Evolutionary conservation across 92 coral and sea anemone species (phyloP).

Genomic region (Porites cylindrica): DNA sequence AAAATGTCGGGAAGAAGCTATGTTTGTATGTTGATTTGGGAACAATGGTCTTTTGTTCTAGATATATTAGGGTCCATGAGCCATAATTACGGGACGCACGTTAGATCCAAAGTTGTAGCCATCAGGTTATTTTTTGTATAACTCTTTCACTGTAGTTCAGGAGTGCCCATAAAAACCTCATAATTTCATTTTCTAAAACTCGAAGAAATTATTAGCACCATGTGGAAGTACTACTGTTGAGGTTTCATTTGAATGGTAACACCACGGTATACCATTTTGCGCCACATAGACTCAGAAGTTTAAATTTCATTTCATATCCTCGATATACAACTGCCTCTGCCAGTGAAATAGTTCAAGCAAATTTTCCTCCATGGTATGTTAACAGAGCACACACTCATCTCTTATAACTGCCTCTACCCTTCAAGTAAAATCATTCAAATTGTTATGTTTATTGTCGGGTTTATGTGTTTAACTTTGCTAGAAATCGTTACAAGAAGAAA

Average conservation of each 20-base stretch:
- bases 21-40: constrained; percentile 59
- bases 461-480: constrained; percentile 8
- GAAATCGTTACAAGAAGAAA: not conserved
- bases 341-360: too few relatives aligned
- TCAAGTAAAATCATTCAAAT: constrained; percentile 26
- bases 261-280: too few relatives aligned
- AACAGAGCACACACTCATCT: not conserved
- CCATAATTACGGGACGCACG: constrained; percentile 39
- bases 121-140: constrained; percentile 17
- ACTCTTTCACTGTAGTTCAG: too few relatives aligned
- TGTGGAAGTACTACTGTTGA: too few relatives aligned
- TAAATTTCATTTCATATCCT: too few relatives aligned
- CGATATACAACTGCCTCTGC: too few relatives aligned
- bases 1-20: constrained; percentile 71
- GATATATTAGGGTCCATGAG: constrained; percentile 56
- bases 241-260: too few relatives aligned
- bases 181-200: too few relatives aligned
- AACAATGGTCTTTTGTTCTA: constrained; percentile 67
- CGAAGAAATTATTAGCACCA: too few relatives aligned
- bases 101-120: not conserved
- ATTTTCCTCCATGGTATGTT: too few relatives aligned
- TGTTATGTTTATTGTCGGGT: constrained; percentile 8
- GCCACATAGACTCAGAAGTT: too few relatives aligned
- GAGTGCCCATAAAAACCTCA: too few relatives aligned
- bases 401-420: not conserved